A percentile compares a stretch with the other conserved stretches of the same genome.
These are phyloP conservation scores for Solenodon paradoxus DNA, from an alignment of 2,113 vertebrate genomes.

Conservation along the genomic window DNA sequence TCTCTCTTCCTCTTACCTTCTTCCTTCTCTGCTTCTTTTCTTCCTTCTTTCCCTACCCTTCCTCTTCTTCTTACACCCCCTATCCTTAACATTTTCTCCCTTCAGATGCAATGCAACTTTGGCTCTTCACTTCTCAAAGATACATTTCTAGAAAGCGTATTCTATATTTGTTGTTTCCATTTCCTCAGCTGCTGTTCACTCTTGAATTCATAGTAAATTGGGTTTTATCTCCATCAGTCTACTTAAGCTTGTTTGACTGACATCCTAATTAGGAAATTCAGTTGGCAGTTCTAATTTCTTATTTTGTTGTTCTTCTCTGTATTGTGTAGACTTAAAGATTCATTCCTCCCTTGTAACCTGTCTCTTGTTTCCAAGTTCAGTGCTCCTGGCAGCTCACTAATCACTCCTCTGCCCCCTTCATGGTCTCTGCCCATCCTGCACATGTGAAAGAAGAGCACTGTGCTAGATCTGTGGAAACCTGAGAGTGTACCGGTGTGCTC, in stretches of 20 bases:
- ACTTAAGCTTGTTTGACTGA: not conserved
- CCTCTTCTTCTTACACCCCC: not conserved
- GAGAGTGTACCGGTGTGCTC: not conserved
- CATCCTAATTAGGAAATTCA: not conserved
- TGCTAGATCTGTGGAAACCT: accelerated
- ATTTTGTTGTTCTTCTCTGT: not conserved
- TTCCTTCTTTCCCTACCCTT: not conserved
- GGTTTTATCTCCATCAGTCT: not conserved
- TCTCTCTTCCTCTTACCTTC: too few species aligned
- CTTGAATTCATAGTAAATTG: not conserved
- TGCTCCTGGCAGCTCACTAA: not conserved
- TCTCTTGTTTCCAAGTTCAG: not conserved
- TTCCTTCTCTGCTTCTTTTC: not conserved
- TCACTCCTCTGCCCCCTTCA: not conserved
- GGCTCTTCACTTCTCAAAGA: not conserved
- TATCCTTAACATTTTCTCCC: not conserved
- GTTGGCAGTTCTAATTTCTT: not conserved
- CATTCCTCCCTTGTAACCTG: not conserved
- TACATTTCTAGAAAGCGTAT: not conserved
- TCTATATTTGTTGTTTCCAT: not conserved
- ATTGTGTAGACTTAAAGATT: not conserved
- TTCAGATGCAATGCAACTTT: not conserved
- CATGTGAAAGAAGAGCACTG: not conserved
- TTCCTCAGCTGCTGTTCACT: not conserved
- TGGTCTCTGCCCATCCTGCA: not conserved